phyloP scores from a whole-genome alignment of 2,888 invertebrate genomes.

The Gandaritis pyraliata region DNA sequence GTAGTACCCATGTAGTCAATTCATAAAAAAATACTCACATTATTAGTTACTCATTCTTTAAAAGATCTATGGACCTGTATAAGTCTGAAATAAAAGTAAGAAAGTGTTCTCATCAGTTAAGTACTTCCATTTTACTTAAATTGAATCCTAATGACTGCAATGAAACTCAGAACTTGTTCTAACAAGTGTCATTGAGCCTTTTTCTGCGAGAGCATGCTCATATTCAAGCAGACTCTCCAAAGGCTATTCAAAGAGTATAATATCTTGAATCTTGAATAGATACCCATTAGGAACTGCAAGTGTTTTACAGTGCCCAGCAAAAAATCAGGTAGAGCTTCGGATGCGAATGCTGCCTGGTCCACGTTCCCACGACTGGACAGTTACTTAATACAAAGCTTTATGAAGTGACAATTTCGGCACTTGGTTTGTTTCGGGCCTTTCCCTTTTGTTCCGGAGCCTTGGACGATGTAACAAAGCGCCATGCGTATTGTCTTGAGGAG shows the following conservation, averaged over 20 bases:
- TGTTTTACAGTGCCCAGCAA: constrained; percentile 69
- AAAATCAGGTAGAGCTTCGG: constrained; percentile 77
- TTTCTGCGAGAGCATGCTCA: constrained; percentile 27
- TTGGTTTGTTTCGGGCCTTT: constrained; percentile 59
- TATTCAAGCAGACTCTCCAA: constrained; percentile 54
- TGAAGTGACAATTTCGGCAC: constrained; percentile 72
- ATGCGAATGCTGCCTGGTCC: constrained; percentile 68
- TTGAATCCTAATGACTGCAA: constrained; percentile 36
- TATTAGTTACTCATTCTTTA: no score
- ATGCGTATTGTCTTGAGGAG: constrained; percentile 59
- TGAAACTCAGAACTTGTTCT: constrained; percentile 48
- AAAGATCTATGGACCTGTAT: no score
- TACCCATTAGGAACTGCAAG: constrained; percentile 67
- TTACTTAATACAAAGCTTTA: constrained; percentile 64
- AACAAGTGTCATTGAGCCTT: constrained; percentile 49
- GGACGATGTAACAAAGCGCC: constrained; percentile 65
- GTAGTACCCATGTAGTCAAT: no score
- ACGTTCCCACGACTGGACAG: constrained; percentile 75
- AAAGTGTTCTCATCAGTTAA: neutral
- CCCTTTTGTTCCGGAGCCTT: constrained; percentile 50
- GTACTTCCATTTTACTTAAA: neutral
- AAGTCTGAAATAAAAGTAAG: neutral
- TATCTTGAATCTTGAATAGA: constrained; percentile 55
- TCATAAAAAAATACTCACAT: no score
- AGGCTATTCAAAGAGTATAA: constrained; percentile 41